Percentiles rank a stretch among this genome's conserved stretches.
Conservation (phyloP, 2,888 invertebrate species). For the Venustoraphidia nigricollis region DNA sequence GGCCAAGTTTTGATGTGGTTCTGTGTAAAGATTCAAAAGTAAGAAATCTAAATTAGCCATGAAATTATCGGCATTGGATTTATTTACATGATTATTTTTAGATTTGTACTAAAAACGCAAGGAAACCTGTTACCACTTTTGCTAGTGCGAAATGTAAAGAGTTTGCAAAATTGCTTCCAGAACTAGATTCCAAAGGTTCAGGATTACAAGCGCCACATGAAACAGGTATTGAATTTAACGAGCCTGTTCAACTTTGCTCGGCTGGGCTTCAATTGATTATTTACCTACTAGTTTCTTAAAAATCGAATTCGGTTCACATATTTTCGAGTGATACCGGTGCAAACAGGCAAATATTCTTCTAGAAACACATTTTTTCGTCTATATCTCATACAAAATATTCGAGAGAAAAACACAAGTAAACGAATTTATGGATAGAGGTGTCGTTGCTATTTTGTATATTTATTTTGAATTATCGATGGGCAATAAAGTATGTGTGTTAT, state of each 20-base stretch:
- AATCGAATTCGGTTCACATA: too few species aligned
- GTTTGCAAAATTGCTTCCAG: conserved; percentile 41
- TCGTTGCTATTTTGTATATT: neutral
- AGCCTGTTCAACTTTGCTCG: too few species aligned
- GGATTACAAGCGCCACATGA: conserved; percentile 64
- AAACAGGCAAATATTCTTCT: too few species aligned
- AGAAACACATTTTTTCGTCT: too few species aligned
- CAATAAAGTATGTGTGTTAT: neutral
- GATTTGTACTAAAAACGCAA: conserved; percentile 34
- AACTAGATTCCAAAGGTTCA: conserved; percentile 46
- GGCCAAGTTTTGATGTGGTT: conserved; percentile 43
- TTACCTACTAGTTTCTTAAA: too few species aligned
- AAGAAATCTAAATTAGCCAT: conserved; percentile 1
- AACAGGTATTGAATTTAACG: conserved; percentile 26
- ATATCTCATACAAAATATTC: too few species aligned
- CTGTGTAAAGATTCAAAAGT: conserved; percentile 52
- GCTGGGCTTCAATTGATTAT: too few species aligned
- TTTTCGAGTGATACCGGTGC: too few species aligned
- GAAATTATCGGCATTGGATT: neutral
- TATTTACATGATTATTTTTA: conserved; percentile 13
- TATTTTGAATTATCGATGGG: neutral
- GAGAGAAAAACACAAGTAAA: too few species aligned
- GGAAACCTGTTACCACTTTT: conserved; percentile 35
- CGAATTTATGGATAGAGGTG: neutral
- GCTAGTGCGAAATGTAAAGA: conserved; percentile 47